Percentiles rank a stretch among this genome's conserved stretches.
These are phyloP conservation scores for Opisthograptis luteolata DNA, from an alignment of 2,888 invertebrate genomes.

Conservation along the genomic window DNA sequence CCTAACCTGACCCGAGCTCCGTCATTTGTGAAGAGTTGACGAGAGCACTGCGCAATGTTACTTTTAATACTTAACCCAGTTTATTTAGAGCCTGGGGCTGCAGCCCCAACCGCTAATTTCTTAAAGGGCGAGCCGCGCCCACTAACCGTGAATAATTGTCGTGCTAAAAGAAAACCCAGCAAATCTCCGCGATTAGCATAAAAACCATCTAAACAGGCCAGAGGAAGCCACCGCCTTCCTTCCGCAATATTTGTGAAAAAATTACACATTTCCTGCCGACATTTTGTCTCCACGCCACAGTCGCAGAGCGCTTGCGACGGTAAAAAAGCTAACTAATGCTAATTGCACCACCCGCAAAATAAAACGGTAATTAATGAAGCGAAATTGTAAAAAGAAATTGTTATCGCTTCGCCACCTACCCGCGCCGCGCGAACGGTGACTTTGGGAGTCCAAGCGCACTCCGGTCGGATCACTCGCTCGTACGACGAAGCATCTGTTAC, in stretches of 20 bases:
- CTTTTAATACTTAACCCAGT: conserved; percentile 38
- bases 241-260: conserved; percentile 82
- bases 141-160: conserved; percentile 75
- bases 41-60: conserved; percentile 39
- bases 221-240: conserved; percentile 78
- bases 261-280: conserved; percentile 78
- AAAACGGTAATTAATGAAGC: conserved; percentile 74
- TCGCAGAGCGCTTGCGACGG: conserved; percentile 55
- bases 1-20: conserved; percentile 27
- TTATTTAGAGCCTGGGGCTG: conserved; percentile 36
- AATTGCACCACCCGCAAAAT: conserved; percentile 70
- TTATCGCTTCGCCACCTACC: conserved; percentile 52
- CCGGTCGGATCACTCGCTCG: conserved; percentile 40
- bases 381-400: conserved; percentile 64
- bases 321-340: conserved; percentile 71
- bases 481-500: conserved; percentile 69
- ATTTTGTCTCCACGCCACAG: conserved; percentile 68
- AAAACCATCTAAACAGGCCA: conserved; percentile 81
- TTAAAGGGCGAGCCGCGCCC: conserved; percentile 58
- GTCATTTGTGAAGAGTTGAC: conserved; percentile 39
- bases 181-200: conserved; percentile 81
- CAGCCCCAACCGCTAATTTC: conserved; percentile 60
- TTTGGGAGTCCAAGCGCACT: conserved; percentile 34
- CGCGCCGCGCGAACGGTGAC: conserved; percentile 24
- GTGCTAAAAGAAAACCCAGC: conserved; percentile 75